phyloP scores from a whole-genome alignment of 1,140 invertebrate species.

The Acromyrmex heyeri region DNA sequence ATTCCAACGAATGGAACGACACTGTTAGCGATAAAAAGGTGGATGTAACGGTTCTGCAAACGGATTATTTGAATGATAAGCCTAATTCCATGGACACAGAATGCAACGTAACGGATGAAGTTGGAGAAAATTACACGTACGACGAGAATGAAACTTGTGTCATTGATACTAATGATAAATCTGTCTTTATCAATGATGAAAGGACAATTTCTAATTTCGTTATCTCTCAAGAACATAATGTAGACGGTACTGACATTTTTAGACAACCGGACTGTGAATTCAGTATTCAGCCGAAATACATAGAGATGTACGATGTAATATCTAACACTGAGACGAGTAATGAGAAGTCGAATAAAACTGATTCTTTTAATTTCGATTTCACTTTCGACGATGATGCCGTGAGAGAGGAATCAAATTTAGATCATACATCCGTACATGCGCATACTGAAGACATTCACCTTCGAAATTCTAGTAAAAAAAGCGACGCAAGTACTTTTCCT shows the following conservation, averaged over 20 bases:
- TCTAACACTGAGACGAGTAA: constrained; percentile 13
- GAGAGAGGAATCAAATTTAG: constrained; percentile 68
- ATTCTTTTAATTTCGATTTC: constrained; percentile 68
- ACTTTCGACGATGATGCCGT: constrained; percentile 58
- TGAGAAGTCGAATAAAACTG: constrained; percentile 33
- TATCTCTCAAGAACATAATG: constrained; percentile 58
- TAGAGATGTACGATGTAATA: constrained; percentile 51
- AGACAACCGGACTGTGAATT: constrained; percentile 68
- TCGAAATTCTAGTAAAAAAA: constrained; percentile 18
- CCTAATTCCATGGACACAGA: constrained; percentile 33
- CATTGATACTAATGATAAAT: constrained; percentile 34
- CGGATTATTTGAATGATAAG: constrained; percentile 40
- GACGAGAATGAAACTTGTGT: background rate
- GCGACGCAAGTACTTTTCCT: background rate
- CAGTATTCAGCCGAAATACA: constrained; percentile 54
- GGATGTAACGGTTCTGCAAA: constrained; percentile 29
- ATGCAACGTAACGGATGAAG: constrained; percentile 2
- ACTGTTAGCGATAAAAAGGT: constrained; percentile 51
- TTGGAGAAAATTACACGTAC: constrained; percentile 21
- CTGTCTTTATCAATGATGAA: constrained; percentile 11
- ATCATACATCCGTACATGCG: constrained; percentile 71
- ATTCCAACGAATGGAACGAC: constrained; percentile 71
- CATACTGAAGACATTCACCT: constrained; percentile 6
- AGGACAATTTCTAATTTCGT: constrained; percentile 60
- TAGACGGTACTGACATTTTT: constrained; percentile 69